A percentile compares a stretch with the other conserved stretches of the same genome.
Evolutionary conservation across 2,797 vertebrate species (phyloP).

Genomic region (Zenarchopterus dispar): DNA sequence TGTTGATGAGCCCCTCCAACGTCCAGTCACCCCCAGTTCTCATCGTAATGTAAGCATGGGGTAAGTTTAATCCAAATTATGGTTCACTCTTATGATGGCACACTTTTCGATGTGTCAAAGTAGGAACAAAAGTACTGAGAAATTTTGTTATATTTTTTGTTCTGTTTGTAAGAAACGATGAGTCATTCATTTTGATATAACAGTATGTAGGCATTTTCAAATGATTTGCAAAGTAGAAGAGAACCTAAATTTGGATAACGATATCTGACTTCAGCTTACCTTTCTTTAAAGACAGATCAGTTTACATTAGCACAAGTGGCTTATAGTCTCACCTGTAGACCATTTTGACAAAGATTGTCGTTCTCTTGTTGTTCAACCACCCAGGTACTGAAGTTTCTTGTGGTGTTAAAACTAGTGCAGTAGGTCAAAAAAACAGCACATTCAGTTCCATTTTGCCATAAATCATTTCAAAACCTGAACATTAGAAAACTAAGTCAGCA

Average conservation of each 20-base stretch:
- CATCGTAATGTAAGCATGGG: conserved; percentile 70
- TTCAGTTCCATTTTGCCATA: too few relatives aligned
- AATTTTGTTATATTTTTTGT: too few relatives aligned
- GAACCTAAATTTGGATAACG: neutral
- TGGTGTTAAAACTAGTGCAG: conserved; percentile 25
- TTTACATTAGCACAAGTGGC: conserved; percentile 26
- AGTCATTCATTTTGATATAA: too few relatives aligned
- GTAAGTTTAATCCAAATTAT: conserved; percentile 61
- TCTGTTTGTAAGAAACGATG: too few relatives aligned
- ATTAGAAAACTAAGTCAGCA: conserved; percentile 16
- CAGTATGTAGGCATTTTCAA: too few relatives aligned
- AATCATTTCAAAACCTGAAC: conserved; percentile 2
- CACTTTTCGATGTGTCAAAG: too few relatives aligned
- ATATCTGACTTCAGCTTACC: neutral
- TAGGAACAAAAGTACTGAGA: too few relatives aligned
- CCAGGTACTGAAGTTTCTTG: neutral
- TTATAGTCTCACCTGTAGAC: neutral
- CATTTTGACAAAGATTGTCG: conserved; percentile 11
- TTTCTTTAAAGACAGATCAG: conserved; percentile 11
- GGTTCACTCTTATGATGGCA: neutral
- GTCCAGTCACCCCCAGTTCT: conserved; percentile 89
- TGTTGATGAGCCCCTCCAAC: conserved; percentile 87
- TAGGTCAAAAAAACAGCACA: conserved; percentile 31
- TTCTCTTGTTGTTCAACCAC: conserved; percentile 29
- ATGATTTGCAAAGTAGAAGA: too few relatives aligned